Evolutionary conservation across 1,140 invertebrate species (phyloP).

Genomic region (Oppia nitens): DNA sequence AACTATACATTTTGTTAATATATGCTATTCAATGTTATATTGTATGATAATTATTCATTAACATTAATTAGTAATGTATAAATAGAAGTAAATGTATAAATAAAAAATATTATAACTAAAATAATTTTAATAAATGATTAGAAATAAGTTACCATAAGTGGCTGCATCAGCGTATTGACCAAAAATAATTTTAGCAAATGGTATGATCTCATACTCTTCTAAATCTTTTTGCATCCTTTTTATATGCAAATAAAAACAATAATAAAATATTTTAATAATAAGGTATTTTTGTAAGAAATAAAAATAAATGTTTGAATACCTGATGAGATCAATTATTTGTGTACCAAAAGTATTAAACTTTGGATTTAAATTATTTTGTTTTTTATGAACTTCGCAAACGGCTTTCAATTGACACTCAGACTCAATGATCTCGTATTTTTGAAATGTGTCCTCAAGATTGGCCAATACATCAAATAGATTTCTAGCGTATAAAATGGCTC

Average conservation of each 20-base stretch:
- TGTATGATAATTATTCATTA: too few relatives aligned
- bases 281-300: too few relatives aligned
- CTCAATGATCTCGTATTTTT: conserved; percentile 15
- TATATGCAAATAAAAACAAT: too few relatives aligned
- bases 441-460: conserved; percentile 14
- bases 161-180: conserved; percentile 15
- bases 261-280: too few relatives aligned
- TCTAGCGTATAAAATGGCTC: conserved; percentile 15
- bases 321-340: conserved; percentile 15
- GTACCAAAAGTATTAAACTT: conserved; percentile 8
- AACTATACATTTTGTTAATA: neutral
- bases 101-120: too few relatives aligned
- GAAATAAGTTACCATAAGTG: neutral
- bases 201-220: conserved; percentile 14
- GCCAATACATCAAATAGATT: conserved; percentile 16
- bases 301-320: too few relatives aligned
- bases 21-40: neutral
- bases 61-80: too few relatives aligned
- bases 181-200: conserved; percentile 14
- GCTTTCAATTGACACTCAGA: conserved; percentile 13
- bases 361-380: conserved; percentile 2
- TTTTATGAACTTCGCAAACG: conserved; percentile 13
- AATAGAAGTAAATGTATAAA: too few relatives aligned
- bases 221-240: conserved; percentile 16
- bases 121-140: too few relatives aligned